Evolutionary conservation across 2,113 vertebrate genomes (phyloP), one percentile per base, ranked within the genome.

Genomic region (Apteryx owenii): DNA sequence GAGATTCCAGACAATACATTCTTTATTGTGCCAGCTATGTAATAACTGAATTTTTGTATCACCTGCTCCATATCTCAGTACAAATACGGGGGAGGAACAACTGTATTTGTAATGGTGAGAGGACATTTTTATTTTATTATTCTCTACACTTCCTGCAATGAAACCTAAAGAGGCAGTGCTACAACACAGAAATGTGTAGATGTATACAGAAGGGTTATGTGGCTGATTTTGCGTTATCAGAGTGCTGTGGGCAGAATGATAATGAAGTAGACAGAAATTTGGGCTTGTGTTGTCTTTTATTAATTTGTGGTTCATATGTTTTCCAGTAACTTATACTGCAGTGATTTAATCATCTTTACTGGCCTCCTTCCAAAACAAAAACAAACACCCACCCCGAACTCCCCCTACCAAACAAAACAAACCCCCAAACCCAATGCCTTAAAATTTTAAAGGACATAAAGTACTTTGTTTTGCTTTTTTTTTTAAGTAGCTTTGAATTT

Each of bases 1-100:
- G 91, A 89, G 48, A 91, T 91, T 89, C n/a, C 15, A 91, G 76
- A 28, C 17, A 90, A 82, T 51, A 16, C 6, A 77, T 78, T 61
- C 12, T 53, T 77, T 82, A 70, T 82, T 70, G 44, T 82, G 28
- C 56, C 54, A 90, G 40, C 66, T 85, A 77, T 10, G n/a, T n/a
- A 91, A 46, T 60, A 95, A 93, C n/a, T 83, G 69, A 71, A 40
- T 73, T 95, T 87, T 68, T 70, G 36, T 79, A 69, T 76, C 72
- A 84, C 50, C 14, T 89, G 25, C 76, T 94, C 68, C 19, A 10
- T 53, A 81, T 72, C 64, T 91, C 53, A 28, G 23, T 81, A 64
- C 29, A 50, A 69, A 75, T 53, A 58, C 9, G 66, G 21, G 9
- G 21, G 50, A 91, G 40, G 91, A 95, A 72, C 28, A 88, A 48